Evolutionary conservation across 2,113 vertebrate genomes (phyloP).

Genomic region (Chaetorhynchus papuensis): DNA sequence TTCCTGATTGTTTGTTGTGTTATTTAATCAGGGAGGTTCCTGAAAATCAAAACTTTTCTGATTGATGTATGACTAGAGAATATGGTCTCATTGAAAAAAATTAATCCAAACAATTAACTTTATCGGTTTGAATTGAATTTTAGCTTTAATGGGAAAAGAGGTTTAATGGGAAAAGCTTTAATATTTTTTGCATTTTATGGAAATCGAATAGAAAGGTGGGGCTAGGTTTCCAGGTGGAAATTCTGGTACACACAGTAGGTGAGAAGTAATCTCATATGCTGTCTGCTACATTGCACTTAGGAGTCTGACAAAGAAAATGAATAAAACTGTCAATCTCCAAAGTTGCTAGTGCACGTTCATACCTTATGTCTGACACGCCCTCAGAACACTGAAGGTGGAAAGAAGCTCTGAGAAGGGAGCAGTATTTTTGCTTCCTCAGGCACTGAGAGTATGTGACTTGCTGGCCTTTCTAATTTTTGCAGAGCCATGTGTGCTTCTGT

Average conservation of each 20-base stretch:
- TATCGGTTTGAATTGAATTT: not conserved
- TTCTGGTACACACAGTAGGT: not conserved
- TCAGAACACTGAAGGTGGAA: not conserved
- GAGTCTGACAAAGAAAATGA: not conserved
- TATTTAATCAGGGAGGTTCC: not conserved
- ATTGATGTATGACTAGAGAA: not conserved
- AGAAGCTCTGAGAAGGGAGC: not conserved
- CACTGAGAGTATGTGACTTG: not conserved
- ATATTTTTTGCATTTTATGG: not conserved
- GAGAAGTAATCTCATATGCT: not conserved
- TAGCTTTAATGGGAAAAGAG: too few species aligned
- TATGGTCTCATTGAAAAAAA: not conserved
- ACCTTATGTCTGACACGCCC: not conserved
- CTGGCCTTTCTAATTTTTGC: constrained; percentile 6
- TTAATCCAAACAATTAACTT: not conserved
- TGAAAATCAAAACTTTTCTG: not conserved
- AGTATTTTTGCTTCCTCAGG: constrained; percentile 5
- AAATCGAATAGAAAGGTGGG: not conserved
- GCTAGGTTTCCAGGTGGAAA: not conserved
- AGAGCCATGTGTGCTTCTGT: not conserved
- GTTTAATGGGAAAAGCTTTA: too few species aligned
- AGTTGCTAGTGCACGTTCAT: not conserved
- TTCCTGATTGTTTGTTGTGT: not conserved
- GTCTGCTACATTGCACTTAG: not conserved
- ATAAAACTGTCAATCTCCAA: not conserved